A percentile compares a stretch with the other conserved stretches of the same genome.
phyloP scores from a whole-genome alignment of 2,113 vertebrate genomes.

The Erpornis zantholeuca region DNA sequence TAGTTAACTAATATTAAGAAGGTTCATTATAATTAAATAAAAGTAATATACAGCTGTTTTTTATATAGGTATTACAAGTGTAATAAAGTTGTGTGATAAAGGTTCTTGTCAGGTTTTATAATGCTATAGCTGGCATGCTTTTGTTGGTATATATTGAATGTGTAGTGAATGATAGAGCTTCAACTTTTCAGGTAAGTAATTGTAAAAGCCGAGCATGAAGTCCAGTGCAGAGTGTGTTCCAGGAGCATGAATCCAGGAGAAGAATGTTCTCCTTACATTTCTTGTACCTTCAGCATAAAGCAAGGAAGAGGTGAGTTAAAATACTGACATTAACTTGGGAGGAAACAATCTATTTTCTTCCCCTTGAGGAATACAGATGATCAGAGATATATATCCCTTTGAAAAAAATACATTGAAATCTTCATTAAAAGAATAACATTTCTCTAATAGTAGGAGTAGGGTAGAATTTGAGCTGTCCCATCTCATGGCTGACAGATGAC shows the following conservation, averaged over 20 bases:
- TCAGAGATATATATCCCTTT: not conserved
- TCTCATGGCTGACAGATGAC: not conserved
- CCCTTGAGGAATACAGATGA: not conserved
- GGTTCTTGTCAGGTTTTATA: not conserved
- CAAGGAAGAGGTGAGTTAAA: not conserved
- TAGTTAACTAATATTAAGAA: not conserved
- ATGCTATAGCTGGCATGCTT: not conserved
- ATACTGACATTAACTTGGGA: not conserved
- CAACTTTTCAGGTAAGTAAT: not conserved
- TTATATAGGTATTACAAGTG: not conserved
- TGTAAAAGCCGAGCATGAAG: not conserved
- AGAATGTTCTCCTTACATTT: not conserved
- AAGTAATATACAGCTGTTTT: not conserved
- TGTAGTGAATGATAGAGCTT: not conserved
- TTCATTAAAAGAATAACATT: not conserved
- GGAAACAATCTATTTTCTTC: not conserved
- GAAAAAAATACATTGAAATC: not conserved
- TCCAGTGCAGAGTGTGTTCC: not conserved
- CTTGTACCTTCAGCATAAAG: not conserved
- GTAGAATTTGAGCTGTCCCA: not conserved
- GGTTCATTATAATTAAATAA: not conserved
- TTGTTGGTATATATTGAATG: not conserved
- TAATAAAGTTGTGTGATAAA: not conserved
- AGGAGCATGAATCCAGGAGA: not conserved
- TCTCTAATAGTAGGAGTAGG: not conserved